Evolutionary conservation across 2,113 vertebrate genomes (phyloP), one percentile per base, ranked within the genome.

Genomic region (Opisthocomus hoazin): DNA sequence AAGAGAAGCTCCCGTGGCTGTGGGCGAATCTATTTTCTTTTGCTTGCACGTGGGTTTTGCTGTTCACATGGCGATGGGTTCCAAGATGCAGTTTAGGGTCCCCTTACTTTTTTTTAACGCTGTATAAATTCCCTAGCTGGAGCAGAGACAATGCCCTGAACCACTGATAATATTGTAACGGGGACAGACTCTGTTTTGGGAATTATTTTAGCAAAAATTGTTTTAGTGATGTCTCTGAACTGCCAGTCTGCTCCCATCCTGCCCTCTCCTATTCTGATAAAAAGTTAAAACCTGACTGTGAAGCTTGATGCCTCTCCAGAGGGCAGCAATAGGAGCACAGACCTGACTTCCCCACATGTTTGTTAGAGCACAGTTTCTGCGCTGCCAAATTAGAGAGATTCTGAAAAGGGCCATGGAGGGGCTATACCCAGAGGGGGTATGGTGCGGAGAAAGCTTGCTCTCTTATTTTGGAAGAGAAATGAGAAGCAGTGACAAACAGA

Each of bases 301-400:
- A 15, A 83, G n/a, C 66, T 79, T 27, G 37, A 41, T 79, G 61
- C 36, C 50, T 90, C 75, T 46, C 8, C 27, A 70, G 66, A 45
- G 53, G 53, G 43, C 36, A 61, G 90, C 53, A 57, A 45, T 6
- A 61, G 60, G 34, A 76, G 53, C 53, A 69, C 36, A 79, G 85
- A 66, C 12, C 2, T n/a, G 32, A 17, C 48, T 86, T 85, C 82
- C 50, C 36, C 0, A 0, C 43, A 45, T 12, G 6, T 95, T 75
- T 86, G n/a, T 76, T 46, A 54, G 56, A 94, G 46, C 81, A 43
- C n/a, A 30, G 61, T 79, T 89, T 91, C 75, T 93, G 77, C 34
- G 14, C 74, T 94, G 75, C 41, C 85, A 93, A 93, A 95, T 95
- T 77, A 93, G 77, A 93, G 70, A 87, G 71, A 83, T 90, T 95